Percentiles rank a stretch among this genome's conserved stretches.
Evolutionary conservation across 1,140 invertebrate genomes (phyloP).

Genomic region (Meloidogyne chitwoodi): DNA sequence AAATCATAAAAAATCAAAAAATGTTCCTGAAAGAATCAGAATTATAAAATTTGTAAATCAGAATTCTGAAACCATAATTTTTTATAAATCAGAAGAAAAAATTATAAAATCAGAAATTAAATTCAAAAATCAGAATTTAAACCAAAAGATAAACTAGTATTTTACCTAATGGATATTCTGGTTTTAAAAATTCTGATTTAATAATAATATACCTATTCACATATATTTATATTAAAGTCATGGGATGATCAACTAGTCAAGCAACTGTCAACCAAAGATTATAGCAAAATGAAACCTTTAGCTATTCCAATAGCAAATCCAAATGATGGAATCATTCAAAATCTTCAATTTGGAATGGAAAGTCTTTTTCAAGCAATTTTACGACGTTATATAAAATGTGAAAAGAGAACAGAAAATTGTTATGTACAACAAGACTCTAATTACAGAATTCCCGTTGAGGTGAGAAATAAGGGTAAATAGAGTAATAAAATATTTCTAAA

Average conservation of each 20-base stretch:
- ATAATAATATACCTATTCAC: too few relatives aligned
- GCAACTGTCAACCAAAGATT: background rate
- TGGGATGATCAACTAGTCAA: slow-evolving; percentile 3
- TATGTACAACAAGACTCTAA: background rate
- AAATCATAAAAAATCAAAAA: too few relatives aligned
- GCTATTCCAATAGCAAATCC: background rate
- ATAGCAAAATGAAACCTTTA: background rate
- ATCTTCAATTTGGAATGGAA: slow-evolving; percentile 3
- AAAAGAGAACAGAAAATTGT: background rate
- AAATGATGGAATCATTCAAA: background rate
- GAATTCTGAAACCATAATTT: too few relatives aligned
- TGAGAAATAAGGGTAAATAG: background rate
- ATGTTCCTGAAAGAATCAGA: background rate
- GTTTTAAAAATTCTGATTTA: too few relatives aligned
- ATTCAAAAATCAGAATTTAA: too few relatives aligned
- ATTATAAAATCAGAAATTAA: too few relatives aligned
- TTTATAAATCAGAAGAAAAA: too few relatives aligned
- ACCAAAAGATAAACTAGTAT: too few relatives aligned
- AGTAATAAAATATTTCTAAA: too few relatives aligned
- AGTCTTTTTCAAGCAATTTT: background rate
- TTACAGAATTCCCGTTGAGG: background rate
- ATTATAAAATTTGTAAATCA: background rate
- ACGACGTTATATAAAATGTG: background rate
- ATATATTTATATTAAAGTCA: background rate
- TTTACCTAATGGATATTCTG: too few relatives aligned